phyloP scores from a whole-genome alignment of 2,113 vertebrate species.

The Bufo bufo region DNA sequence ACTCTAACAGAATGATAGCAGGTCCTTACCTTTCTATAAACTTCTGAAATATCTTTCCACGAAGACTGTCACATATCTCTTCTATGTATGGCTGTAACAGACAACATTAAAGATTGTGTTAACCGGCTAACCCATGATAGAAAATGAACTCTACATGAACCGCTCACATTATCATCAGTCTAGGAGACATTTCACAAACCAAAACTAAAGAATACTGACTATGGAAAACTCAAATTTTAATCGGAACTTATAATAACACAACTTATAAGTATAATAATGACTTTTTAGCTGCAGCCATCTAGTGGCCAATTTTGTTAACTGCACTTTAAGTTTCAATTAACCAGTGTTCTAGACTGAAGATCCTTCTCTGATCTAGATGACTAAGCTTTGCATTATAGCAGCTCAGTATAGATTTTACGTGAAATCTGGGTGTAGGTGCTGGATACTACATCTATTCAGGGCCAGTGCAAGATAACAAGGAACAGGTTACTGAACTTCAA shows the following conservation, averaged over 20 bases:
- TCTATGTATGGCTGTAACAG: constrained; percentile 86
- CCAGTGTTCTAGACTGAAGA: too few species aligned
- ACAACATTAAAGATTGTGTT: constrained; percentile 11
- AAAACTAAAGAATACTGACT: neutral
- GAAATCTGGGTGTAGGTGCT: too few species aligned
- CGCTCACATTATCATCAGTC: neutral
- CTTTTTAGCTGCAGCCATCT: neutral
- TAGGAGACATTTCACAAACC: too few species aligned
- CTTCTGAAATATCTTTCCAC: constrained; percentile 93
- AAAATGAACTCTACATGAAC: neutral
- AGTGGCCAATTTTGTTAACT: neutral
- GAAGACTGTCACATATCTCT: constrained; percentile 96
- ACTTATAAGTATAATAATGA: neutral
- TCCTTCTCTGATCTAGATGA: too few species aligned
- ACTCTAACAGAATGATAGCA: neutral
- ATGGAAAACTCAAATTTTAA: neutral
- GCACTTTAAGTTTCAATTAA: neutral
- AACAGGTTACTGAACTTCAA: too few species aligned
- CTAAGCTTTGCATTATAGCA: too few species aligned
- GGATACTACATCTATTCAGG: too few species aligned
- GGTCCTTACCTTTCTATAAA: constrained; percentile 92
- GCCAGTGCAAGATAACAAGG: too few species aligned
- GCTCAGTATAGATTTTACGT: too few species aligned
- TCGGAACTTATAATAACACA: neutral
- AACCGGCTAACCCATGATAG: neutral